Percentiles rank a stretch among this genome's conserved stretches.
Evolutionary conservation across 2,113 vertebrate genomes (phyloP).

Genomic region (Strigops habroptila): DNA sequence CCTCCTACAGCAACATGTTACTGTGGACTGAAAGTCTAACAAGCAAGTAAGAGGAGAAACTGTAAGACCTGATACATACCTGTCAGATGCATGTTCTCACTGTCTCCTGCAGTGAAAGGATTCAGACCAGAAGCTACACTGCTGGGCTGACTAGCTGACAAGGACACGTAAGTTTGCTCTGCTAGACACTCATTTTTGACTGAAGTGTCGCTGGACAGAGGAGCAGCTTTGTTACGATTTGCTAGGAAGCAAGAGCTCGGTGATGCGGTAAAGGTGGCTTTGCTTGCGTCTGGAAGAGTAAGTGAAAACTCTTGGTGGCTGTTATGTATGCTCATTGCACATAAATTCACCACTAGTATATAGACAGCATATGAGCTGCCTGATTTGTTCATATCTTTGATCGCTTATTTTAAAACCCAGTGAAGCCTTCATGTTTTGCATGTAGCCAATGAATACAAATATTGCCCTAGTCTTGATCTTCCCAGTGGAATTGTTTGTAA

Average conservation of each 20-base stretch:
- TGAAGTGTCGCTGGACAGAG: slow-evolving; percentile 72
- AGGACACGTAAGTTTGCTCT: slow-evolving; percentile 78
- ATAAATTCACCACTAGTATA: background rate
- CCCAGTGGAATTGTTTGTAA: background rate
- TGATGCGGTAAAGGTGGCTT: slow-evolving; percentile 92
- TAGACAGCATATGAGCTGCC: background rate
- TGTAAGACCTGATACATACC: slow-evolving; percentile 65
- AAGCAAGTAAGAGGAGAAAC: background rate
- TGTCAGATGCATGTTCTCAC: slow-evolving; percentile 75
- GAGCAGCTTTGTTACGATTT: slow-evolving; percentile 85
- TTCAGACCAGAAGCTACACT: slow-evolving; percentile 63
- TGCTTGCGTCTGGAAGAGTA: slow-evolving; percentile 88
- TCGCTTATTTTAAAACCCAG: background rate
- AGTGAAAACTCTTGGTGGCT: background rate
- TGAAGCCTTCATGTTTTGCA: background rate
- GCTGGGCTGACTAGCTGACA: slow-evolving; percentile 76
- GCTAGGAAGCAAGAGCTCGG: slow-evolving; percentile 97
- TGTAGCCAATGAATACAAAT: background rate
- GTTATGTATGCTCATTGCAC: background rate
- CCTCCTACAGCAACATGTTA: background rate
- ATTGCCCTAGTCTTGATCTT: background rate
- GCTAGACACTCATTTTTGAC: slow-evolving; percentile 89
- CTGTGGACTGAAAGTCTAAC: background rate
- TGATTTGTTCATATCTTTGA: background rate
- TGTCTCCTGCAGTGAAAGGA: slow-evolving; percentile 73